These are phyloP conservation scores for Dicyrtoma fusca DNA, from an alignment of 2,888 invertebrate species.

Conservation along the genomic window DNA sequence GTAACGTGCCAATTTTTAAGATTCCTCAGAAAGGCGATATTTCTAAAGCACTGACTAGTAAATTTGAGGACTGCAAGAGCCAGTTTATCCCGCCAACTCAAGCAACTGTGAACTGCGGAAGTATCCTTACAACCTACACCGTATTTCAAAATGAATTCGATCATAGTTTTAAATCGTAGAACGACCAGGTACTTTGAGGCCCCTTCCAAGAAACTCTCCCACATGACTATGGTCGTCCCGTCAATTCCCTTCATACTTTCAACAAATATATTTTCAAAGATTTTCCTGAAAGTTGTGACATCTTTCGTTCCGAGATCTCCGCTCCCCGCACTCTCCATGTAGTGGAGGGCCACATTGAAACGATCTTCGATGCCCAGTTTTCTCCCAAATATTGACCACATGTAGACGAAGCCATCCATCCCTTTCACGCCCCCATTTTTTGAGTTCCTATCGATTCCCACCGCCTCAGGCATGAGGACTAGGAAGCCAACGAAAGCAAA, in stretches of 20 bases:
- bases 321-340: background rate
- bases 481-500: conserved; percentile 38
- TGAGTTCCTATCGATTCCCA: conserved; percentile 25
- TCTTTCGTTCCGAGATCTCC: conserved; percentile 12
- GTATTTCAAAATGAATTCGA: conserved; percentile 19
- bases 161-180: conserved; percentile 20
- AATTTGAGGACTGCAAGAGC: background rate
- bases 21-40: too few relatives aligned
- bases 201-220: conserved; percentile 30
- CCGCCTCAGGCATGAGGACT: conserved; percentile 20
- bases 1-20: too few relatives aligned
- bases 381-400: conserved; percentile 38
- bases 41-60: too few relatives aligned
- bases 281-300: conserved; percentile 1
- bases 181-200: conserved; percentile 13
- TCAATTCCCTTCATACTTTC: conserved; percentile 23
- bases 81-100: conserved; percentile 3
- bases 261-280: conserved; percentile 28
- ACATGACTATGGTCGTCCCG: conserved; percentile 23
- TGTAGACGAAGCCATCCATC: conserved; percentile 37
- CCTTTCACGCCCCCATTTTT: conserved; percentile 9
- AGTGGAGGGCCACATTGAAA: conserved; percentile 33
- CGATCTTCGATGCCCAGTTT: conserved; percentile 34
- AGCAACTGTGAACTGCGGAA: background rate
- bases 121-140: conserved; percentile 2